Evolutionary conservation across 2,113 vertebrate genomes (phyloP).

Genomic region (Cygnus atratus): DNA sequence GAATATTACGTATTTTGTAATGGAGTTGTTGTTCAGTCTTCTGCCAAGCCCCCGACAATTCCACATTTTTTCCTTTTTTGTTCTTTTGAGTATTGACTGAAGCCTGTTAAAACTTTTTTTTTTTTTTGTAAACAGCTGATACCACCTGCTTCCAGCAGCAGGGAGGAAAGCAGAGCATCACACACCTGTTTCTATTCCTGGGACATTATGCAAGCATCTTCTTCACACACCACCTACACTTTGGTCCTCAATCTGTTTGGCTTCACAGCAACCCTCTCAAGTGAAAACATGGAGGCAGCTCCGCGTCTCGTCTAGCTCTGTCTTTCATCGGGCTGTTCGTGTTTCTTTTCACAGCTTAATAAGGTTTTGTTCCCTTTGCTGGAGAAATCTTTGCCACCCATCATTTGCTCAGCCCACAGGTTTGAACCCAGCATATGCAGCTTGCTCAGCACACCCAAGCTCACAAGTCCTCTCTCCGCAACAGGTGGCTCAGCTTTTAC

Average conservation of each 20-base stretch:
- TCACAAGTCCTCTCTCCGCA: background rate
- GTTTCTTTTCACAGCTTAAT: background rate
- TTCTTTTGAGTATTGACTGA: accelerated
- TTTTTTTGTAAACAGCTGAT: background rate
- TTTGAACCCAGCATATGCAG: background rate
- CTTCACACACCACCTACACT: background rate
- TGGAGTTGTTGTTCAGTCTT: background rate
- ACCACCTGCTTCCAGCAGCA: background rate
- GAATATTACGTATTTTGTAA: background rate
- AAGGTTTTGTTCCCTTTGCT: background rate
- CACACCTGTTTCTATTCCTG: background rate
- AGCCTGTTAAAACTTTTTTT: background rate
- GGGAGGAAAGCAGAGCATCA: background rate
- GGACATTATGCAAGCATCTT: background rate
- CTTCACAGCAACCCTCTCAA: background rate
- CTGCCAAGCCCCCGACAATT: background rate
- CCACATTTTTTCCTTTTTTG: background rate
- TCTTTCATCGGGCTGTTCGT: background rate
- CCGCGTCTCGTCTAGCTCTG: accelerated
- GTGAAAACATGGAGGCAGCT: background rate
- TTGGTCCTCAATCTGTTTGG: background rate
- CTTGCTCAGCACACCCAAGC: background rate
- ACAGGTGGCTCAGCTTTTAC: background rate
- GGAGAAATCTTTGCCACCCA: background rate
- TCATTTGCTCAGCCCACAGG: background rate